Percentiles rank a stretch among this genome's conserved stretches.
phyloP scores from a whole-genome alignment of 2,888 invertebrate genomes.

The Parapristionchus giblindavisi region DNA sequence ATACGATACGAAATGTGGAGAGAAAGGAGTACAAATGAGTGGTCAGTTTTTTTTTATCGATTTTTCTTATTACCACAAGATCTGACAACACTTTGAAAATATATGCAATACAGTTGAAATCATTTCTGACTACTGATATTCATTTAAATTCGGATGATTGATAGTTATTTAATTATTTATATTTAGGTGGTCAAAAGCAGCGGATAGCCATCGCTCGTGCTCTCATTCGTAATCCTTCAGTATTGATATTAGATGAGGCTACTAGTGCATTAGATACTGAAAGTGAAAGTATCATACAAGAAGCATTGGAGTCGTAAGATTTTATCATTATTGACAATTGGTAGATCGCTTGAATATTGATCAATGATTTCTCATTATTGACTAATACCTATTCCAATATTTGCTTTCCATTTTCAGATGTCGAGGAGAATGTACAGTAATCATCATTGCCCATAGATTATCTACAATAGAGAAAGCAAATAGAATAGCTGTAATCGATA shows the following conservation, averaged over 20 bases:
- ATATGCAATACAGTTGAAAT: too few relatives aligned
- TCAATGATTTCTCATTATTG: neutral
- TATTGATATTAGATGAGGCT: conserved; percentile 11
- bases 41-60: conserved; percentile 10
- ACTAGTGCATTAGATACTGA: neutral
- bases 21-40: conserved; percentile 28
- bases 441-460: conserved; percentile 72
- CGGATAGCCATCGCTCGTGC: conserved; percentile 61
- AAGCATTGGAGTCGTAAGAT: conserved; percentile 34
- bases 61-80: too few relatives aligned
- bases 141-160: too few relatives aligned
- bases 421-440: conserved; percentile 67
- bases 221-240: conserved; percentile 42
- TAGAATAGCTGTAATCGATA: conserved; percentile 61
- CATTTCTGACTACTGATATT: neutral
- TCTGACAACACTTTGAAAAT: too few relatives aligned
- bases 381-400: neutral
- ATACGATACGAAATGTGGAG: conserved; percentile 28
- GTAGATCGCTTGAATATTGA: too few relatives aligned
- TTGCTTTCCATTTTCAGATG: neutral
- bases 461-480: conserved; percentile 72
- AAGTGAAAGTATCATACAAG: conserved; percentile 14
- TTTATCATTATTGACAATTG: too few relatives aligned
- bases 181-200: conserved; percentile 36
- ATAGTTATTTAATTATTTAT: conserved; percentile 47